These are phyloP conservation scores for Lepus oiostolus DNA, from an alignment of 2,797 vertebrate species.

Conservation along the genomic window DNA sequence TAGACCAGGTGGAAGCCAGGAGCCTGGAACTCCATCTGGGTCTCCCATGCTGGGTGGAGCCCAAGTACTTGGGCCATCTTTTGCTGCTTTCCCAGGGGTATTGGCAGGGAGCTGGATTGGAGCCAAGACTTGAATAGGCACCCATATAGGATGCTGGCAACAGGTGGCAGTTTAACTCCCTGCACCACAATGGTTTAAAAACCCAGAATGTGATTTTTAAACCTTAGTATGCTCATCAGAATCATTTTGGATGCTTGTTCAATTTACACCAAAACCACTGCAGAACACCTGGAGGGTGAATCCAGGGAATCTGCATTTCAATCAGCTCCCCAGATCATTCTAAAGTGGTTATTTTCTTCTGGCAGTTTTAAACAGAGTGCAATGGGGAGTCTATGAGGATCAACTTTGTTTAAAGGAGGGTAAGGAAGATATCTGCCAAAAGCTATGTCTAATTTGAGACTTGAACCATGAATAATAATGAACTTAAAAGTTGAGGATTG, in stretches of 20 bases:
- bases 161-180: no score
- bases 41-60: no score
- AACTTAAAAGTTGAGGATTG: background rate
- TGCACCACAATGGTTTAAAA: no score
- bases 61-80: no score
- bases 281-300: background rate
- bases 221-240: background rate
- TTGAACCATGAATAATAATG: conserved; percentile 10
- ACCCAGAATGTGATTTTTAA: background rate
- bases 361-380: background rate
- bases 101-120: no score
- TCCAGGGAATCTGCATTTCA: background rate
- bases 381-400: background rate
- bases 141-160: no score
- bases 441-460: conserved; percentile 2
- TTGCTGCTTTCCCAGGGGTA: no score
- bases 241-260: background rate
- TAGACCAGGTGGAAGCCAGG: no score
- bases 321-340: background rate
- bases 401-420: conserved; percentile 3
- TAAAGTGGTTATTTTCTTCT: background rate
- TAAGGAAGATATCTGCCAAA: background rate
- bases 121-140: no score
- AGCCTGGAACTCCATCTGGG: no score
- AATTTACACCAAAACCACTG: background rate